Percentiles rank a stretch among this genome's conserved stretches.
These are phyloP conservation scores for Pipistrellus pipistrellus DNA, from an alignment of 2,797 vertebrate genomes.

Conservation along the genomic window DNA sequence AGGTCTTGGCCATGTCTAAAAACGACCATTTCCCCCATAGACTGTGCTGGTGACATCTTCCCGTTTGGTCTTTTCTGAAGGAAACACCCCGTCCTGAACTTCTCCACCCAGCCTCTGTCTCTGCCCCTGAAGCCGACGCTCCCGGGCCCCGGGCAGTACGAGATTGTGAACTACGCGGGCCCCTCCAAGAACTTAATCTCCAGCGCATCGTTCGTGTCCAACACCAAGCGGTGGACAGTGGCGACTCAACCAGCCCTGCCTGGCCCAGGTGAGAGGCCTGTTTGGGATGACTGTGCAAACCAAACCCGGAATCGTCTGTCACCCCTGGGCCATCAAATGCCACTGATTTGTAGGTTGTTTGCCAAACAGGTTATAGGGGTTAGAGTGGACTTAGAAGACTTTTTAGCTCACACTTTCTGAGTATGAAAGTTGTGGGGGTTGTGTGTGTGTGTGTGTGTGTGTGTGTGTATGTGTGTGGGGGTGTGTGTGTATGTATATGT, in stretches of 20 bases:
- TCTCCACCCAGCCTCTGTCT: slow-evolving; percentile 87
- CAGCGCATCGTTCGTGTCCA: slow-evolving; percentile 90
- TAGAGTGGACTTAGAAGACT: slow-evolving; percentile 14
- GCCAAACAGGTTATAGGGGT: slow-evolving; percentile 39
- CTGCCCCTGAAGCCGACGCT: slow-evolving; percentile 85
- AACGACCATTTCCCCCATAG: rapidly evolving
- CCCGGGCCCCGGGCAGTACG: slow-evolving; percentile 90
- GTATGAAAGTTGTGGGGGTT: neutral
- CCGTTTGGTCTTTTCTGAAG: slow-evolving; percentile 82
- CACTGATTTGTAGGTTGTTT: slow-evolving; percentile 53
- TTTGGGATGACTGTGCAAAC: neutral
- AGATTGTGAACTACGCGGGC: slow-evolving; percentile 78
- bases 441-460: too few relatives aligned
- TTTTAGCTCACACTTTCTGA: neutral
- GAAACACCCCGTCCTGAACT: slow-evolving; percentile 85
- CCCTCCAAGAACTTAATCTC: slow-evolving; percentile 86
- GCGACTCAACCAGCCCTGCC: slow-evolving; percentile 75
- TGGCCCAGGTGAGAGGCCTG: slow-evolving; percentile 89
- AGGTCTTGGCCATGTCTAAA: neutral
- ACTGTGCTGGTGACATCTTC: neutral
- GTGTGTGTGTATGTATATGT: too few relatives aligned
- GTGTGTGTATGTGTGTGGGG: too few relatives aligned
- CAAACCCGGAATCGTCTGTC: slow-evolving; percentile 9
- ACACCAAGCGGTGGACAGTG: slow-evolving; percentile 80
- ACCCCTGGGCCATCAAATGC: slow-evolving; percentile 57